Evolutionary conservation across 1,140 invertebrate species (phyloP), one percentile per base, ranked within the genome.

Genomic region (Chelonus insularis): DNA sequence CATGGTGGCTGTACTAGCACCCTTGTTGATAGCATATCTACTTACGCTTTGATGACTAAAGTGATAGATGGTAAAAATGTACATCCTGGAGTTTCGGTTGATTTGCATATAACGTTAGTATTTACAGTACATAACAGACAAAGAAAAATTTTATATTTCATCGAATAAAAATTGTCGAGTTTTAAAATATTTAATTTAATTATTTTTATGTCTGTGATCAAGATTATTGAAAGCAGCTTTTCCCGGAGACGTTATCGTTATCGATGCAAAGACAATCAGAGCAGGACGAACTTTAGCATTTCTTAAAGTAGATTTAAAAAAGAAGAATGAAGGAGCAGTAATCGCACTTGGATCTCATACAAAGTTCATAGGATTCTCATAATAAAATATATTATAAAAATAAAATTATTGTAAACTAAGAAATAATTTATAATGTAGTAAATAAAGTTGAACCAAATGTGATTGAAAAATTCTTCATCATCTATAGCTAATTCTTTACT

Each of bases 1-100:
- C 93, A 97, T 81, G 94, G 94, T 37, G 94, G 93, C 9, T 87
- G 92, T 63, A 92, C 89, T 8, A 87, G 89, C 8, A 90, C 91
- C 2, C 70, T 96, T 11, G 86, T 96, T 7, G 95, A 97, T 79
- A 83, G 85, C 58, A 76, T 96, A 11, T 95, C 94, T 4, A 92
- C 92, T 0, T 87, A 89, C 73, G 93, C 91, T 1, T 69, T 96
- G 4, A 86, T 90, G 69, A 88, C 90, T 45, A 77, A 85, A 61
- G 73, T 90, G 69, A 88, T 89, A 43, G 77, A 85, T 61, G 73
- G 18, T 1, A 18, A 55, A 21, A n/a, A 9, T 25, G 16, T 12
- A 1, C 52, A 77, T 25, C 81, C 87, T 58, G 90, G 92, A 32
- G 89, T 89, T 20, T 92, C 91, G 9, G 86, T 95, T 11, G 86